Evolutionary conservation across 2,113 vertebrate species (phyloP).

Genomic region (Paedocypris sp.): DNA sequence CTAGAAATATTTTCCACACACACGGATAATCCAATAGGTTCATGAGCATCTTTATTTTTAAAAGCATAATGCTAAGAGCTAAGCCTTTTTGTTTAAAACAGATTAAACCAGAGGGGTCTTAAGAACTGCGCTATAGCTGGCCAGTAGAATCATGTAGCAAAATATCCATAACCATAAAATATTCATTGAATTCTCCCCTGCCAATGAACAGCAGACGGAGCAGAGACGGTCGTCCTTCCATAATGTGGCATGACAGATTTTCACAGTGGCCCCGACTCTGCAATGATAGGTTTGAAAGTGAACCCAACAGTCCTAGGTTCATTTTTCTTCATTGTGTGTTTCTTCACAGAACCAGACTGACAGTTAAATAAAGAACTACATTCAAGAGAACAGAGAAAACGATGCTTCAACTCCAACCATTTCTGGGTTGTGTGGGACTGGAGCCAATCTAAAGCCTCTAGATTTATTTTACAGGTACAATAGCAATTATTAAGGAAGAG

Average conservation of each 20-base stretch:
- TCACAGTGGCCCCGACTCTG: constrained; percentile 4
- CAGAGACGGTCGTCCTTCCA: neutral
- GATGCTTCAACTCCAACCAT: too few relatives aligned
- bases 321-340: constrained; percentile 14
- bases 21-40: too few relatives aligned
- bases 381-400: too few relatives aligned
- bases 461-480: neutral
- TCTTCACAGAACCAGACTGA: constrained; percentile 1
- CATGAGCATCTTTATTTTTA: too few relatives aligned
- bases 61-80: too few relatives aligned
- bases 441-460: neutral
- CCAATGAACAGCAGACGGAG: constrained; percentile 20
- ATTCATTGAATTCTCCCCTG: constrained; percentile 26
- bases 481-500: neutral
- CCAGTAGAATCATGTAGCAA: constrained; percentile 7
- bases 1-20: too few relatives aligned
- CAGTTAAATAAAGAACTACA: too few relatives aligned
- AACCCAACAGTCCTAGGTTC: neutral
- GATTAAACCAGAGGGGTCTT: neutral
- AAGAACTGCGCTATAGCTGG: neutral
- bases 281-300: constrained; percentile 12
- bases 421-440: neutral
- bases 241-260: constrained; percentile 23
- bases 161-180: constrained; percentile 28
- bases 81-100: too few relatives aligned